Evolutionary conservation across 2,888 invertebrate genomes (phyloP), one percentile per base, ranked within the genome.

Genomic region (Byasa hedistus): DNA sequence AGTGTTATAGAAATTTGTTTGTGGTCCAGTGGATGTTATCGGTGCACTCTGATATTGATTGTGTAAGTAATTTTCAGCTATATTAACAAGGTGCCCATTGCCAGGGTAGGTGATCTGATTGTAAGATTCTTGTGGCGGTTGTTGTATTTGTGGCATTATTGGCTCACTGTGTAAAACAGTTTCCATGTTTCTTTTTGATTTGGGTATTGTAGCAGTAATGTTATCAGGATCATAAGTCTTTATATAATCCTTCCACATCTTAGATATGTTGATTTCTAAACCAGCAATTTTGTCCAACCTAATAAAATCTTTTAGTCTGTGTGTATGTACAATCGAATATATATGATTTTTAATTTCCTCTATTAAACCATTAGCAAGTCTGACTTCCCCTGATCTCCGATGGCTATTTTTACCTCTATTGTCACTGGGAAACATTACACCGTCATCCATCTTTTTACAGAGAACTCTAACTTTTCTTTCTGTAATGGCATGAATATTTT

Each of bases 161-260:
- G 78, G 70, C 1, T 86, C 85, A 73, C 75, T 74, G 21, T 80
- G 79, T 54, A 82, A 70, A 1, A 79, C 72, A 52, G 82, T 72
- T 65, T 91, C 91, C 66, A 80, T 75, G 66, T 78, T 84, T 64
- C 91, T 79, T 72, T 92, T 92, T 44, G 91, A 91, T 74, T 92
- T 92, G 32, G 89, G 88, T 84, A 90, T 83, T 65, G 91, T 91
- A 52, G 90, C 88, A 68, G 85, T 82, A 70, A 91, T 88, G 72
- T 92, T 92, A 44, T 91, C 89, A 51, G 93, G 92, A 73, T 93
- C 93, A 84, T 87, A 91, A 7, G 87, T 84, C 72, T 91, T 91
- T n/a, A 93, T 91, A 69, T 92, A 93, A 73, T 92, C 92, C 75
- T 93, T 93, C 92, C 93, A 93, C 92, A 93, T 92, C 78, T 92